phyloP scores from a whole-genome alignment of 2,888 invertebrate species.

The Eretmocerus hayati region DNA sequence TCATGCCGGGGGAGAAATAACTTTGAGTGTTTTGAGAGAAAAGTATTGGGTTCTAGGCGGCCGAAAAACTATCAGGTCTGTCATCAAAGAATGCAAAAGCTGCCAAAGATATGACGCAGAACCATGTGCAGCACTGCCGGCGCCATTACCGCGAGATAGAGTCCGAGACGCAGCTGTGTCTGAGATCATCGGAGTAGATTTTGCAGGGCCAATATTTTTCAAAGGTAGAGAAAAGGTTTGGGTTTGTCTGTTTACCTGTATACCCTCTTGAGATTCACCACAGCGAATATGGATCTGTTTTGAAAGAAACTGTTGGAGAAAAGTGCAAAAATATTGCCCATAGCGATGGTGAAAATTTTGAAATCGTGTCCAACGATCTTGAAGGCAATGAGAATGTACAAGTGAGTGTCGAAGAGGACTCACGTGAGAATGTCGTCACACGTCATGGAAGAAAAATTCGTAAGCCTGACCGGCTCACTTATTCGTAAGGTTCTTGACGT shows the following conservation, averaged over 20 bases:
- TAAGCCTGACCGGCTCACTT: too few species aligned
- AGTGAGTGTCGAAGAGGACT: too few species aligned
- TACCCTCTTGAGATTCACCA: too few species aligned
- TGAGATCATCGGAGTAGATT: constrained; percentile 31
- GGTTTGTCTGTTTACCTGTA: constrained; percentile 39
- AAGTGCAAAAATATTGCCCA: too few species aligned
- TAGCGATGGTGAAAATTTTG: too few species aligned
- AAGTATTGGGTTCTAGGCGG: constrained; percentile 2
- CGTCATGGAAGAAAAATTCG: too few species aligned
- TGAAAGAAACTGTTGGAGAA: too few species aligned
- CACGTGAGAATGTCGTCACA: too few species aligned
- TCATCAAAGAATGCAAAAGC: not conserved
- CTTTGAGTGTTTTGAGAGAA: not conserved
- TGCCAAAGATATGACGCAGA: constrained; percentile 1
- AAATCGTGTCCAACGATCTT: too few species aligned
- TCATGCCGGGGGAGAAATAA: not conserved
- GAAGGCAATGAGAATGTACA: too few species aligned
- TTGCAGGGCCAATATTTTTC: constrained; percentile 37
- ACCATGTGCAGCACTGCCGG: not conserved
- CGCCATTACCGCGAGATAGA: constrained; percentile 22
- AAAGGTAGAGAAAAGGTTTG: constrained; percentile 29
- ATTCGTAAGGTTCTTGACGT: too few species aligned
- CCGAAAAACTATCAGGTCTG: not conserved
- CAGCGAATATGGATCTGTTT: too few species aligned
- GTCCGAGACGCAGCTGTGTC: constrained; percentile 20